These are phyloP conservation scores for Melanerpes formicivorus DNA, from an alignment of 2,113 vertebrate genomes.

Conservation along the genomic window DNA sequence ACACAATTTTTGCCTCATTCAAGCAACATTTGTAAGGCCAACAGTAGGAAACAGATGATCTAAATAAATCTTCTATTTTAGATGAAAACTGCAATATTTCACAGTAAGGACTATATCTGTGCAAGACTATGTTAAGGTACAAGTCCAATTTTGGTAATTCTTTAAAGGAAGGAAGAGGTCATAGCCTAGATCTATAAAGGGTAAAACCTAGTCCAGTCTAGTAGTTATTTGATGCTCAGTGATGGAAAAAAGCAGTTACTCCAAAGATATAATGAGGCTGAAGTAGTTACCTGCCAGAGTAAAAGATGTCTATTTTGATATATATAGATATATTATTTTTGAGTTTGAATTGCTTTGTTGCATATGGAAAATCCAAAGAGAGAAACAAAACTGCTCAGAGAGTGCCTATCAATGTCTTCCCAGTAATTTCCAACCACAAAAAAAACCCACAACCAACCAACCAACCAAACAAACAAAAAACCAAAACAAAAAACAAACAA, in stretches of 20 bases:
- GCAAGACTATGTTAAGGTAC: neutral
- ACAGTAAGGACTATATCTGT: neutral
- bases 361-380: neutral
- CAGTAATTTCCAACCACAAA: neutral
- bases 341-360: neutral
- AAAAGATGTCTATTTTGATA: too few relatives aligned
- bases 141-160: neutral
- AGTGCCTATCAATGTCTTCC: neutral
- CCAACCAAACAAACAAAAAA: too few relatives aligned
- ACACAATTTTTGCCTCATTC: neutral
- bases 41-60: neutral
- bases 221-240: neutral
- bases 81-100: neutral
- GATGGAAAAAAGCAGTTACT: neutral
- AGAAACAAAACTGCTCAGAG: neutral
- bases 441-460: too few relatives aligned
- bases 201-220: neutral
- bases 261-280: neutral
- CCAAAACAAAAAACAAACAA: too few relatives aligned
- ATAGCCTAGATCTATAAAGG: neutral
- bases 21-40: neutral
- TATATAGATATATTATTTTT: neutral
- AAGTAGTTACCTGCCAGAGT: neutral
- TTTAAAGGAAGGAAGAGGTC: neutral
- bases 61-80: neutral